Conservation (phyloP, 2,888 invertebrate genomes). For the Thelaira solivaga region DNA sequence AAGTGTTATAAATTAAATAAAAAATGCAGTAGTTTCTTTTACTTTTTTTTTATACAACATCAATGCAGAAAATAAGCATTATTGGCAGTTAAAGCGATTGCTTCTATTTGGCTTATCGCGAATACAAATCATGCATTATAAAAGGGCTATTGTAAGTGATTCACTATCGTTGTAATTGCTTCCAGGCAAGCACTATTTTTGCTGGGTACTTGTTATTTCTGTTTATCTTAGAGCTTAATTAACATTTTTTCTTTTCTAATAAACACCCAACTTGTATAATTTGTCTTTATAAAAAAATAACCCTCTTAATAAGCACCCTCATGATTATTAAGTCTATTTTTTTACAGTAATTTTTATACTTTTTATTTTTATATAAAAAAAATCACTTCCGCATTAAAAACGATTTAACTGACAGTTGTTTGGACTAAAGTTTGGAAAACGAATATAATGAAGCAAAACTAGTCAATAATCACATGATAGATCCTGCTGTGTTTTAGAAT, state of each 20-base stretch:
- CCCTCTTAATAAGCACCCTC: constrained; percentile 29
- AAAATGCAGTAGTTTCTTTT: too few relatives aligned
- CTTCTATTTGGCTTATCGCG: too few relatives aligned
- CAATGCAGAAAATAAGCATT: too few relatives aligned
- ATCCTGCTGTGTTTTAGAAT: constrained; percentile 50
- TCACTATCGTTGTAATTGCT: too few relatives aligned
- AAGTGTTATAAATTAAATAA: too few relatives aligned
- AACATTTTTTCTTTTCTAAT: neutral
- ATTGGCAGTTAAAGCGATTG: too few relatives aligned
- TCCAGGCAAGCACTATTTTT: too few relatives aligned
- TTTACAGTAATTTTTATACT: neutral
- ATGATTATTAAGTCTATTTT: neutral
- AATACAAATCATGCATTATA: too few relatives aligned
- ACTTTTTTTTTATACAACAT: too few relatives aligned
- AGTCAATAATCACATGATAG: constrained; percentile 37
- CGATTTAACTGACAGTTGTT: constrained; percentile 49
- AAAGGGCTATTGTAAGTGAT: too few relatives aligned
- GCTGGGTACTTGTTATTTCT: too few relatives aligned
- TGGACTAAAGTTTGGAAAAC: constrained; percentile 25
- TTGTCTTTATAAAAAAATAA: neutral
- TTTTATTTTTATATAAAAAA: constrained; percentile 21
- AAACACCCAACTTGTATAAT: constrained; percentile 2
- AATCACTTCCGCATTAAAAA: constrained; percentile 62
- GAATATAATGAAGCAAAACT: constrained; percentile 10
- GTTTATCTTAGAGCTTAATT: too few relatives aligned